Base-by-base conservation (phyloP, 2,113 vertebrate species). In the Lathamus discolor region DNA sequence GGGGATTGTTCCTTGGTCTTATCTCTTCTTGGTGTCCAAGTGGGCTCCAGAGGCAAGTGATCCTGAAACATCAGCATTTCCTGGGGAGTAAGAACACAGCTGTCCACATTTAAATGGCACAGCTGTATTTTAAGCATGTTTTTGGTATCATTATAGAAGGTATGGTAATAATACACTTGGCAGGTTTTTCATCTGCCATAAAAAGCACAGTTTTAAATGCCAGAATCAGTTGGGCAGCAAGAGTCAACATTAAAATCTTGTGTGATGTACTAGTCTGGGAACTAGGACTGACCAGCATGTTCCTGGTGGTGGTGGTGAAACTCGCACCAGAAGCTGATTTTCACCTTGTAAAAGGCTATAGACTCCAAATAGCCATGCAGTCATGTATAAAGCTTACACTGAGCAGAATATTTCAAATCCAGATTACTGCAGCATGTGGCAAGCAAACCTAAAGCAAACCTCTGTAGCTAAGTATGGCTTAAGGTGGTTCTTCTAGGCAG, bases 391-490 rank as follows among this genome's bases (percentile, higher is more conserved):
- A 81, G 12, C 19, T 41, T 17, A 28, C 23, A 23, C 8, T 39
- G 43, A 20, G 48, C 17, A 84, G 48, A 64, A 39, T 2, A 14
- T 6, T 49, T 84, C 31, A 84, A 59, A 63, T 72, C 27, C 29
- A 48, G 12, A 37, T 63, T 70, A 41, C 49, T 44, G n/a, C 17
- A 76, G 17, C 55, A 23, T 31, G 33, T 2, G 6, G 23, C 43
- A 72, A 87, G 79, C 9, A 83, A 90, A 93, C 17, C 43, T 35
- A 74, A 62, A 83, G 13, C 25, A 90, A 88, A 39, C 4, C 9
- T 75, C 70, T 0, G 0, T n/a, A 67, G 27, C 15, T 44, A 75
- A 35, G 11, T 13, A 17, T 17, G 23, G 46, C 24, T 24, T n/a
- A 72, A 73, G 27, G 43, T n/a, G 31, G 2, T 69, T 4, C 22